phyloP scores from a whole-genome alignment of 2,797 vertebrate genomes.

The Mastacembelus armatus region DNA sequence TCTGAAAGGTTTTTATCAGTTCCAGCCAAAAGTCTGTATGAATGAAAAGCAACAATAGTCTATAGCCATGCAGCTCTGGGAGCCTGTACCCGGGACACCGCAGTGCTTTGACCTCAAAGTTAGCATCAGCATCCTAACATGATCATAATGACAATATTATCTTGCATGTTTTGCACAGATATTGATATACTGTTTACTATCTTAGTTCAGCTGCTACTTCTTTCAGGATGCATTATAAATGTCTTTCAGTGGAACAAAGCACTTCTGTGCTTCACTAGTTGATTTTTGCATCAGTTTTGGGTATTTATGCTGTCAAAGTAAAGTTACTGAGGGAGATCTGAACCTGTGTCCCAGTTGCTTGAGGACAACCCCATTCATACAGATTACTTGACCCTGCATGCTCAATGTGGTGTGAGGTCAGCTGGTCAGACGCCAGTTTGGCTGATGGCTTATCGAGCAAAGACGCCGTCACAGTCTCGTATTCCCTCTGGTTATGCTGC shows the following conservation, averaged over 20 bases:
- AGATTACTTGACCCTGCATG: slow-evolving; percentile 58
- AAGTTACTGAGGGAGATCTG: slow-evolving; percentile 38
- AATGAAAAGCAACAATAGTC: slow-evolving; percentile 1
- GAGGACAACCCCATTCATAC: slow-evolving; percentile 50
- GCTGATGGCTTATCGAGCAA: slow-evolving; percentile 61
- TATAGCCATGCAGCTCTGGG: background rate
- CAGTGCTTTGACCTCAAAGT: background rate
- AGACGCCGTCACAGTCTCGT: slow-evolving; percentile 40
- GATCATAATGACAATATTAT: too few relatives aligned
- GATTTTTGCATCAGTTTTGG: slow-evolving; percentile 10
- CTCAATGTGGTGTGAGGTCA: slow-evolving; percentile 62
- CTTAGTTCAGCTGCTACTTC: background rate
- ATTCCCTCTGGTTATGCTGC: slow-evolving; percentile 43
- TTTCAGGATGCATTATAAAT: background rate
- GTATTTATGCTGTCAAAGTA: slow-evolving; percentile 9
- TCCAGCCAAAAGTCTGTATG: background rate
- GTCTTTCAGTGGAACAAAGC: background rate
- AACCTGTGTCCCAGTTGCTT: slow-evolving; percentile 42
- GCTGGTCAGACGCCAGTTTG: slow-evolving; percentile 67
- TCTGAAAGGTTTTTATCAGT: background rate
- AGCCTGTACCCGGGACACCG: background rate
- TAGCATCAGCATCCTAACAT: too few relatives aligned
- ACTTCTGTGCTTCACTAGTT: background rate
- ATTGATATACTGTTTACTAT: too few relatives aligned
- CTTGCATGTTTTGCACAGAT: too few relatives aligned